Evolutionary conservation across 2,888 invertebrate genomes (phyloP).

Genomic region (Dolomedes plantarius): DNA sequence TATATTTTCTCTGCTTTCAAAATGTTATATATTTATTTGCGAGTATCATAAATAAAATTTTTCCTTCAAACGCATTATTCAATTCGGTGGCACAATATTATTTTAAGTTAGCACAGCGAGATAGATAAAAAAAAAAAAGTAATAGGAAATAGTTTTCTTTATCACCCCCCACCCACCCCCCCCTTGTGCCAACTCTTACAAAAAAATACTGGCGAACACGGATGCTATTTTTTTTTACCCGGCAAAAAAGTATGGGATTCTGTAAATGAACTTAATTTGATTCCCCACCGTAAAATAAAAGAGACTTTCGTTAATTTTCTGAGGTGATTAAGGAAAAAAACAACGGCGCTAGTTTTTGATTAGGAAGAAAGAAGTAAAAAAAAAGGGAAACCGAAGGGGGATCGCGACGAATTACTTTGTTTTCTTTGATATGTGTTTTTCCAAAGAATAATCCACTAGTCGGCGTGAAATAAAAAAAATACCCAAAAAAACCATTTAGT

Average conservation of each 20-base stretch:
- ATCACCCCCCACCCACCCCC: no score
- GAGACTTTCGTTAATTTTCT: background rate
- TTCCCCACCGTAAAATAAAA: background rate
- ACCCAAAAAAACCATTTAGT: no score
- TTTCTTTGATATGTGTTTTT: slow-evolving; percentile 2
- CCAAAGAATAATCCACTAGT: no score
- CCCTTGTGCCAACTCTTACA: background rate
- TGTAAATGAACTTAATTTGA: background rate
- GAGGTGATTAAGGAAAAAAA: background rate
- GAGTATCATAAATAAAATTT: background rate
- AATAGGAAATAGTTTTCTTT: background rate
- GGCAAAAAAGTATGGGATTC: background rate
- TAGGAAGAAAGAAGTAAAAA: background rate
- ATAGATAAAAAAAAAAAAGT: background rate
- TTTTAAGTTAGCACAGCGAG: background rate
- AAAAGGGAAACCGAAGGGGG: no score
- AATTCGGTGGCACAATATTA: background rate
- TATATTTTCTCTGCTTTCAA: background rate
- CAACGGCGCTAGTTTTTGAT: background rate
- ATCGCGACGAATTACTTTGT: background rate
- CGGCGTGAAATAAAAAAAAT: no score
- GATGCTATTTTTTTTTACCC: background rate
- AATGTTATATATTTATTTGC: background rate
- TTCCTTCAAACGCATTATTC: background rate
- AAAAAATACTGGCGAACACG: background rate